These are phyloP conservation scores for Dysmachus trigonus DNA, from an alignment of 2,888 invertebrate genomes.

Conservation along the genomic window DNA sequence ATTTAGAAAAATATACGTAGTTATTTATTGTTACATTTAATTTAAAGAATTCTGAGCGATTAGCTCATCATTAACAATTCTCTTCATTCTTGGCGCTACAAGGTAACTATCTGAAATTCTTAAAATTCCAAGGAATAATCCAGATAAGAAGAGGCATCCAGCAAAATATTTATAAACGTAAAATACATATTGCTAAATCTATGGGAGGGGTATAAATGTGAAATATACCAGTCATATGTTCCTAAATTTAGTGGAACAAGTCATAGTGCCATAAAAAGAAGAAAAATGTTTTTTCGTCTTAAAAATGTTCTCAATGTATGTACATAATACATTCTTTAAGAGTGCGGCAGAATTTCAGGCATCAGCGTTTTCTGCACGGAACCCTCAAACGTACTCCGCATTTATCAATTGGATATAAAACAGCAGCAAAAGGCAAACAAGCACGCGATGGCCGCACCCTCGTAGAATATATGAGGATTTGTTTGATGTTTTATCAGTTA, in stretches of 20 bases:
- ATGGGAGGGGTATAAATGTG: too few species aligned
- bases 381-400: background rate
- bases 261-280: background rate
- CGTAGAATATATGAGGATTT: background rate
- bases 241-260: background rate
- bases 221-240: background rate
- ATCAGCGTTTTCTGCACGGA: background rate
- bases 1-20: too few species aligned
- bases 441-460: background rate
- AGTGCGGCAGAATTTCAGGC: background rate
- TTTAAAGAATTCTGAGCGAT: too few species aligned
- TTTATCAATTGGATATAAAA: background rate
- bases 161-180: background rate
- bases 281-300: background rate
- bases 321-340: background rate
- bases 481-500: background rate
- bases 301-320: background rate
- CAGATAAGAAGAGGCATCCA: background rate
- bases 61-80: too few species aligned
- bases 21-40: too few species aligned
- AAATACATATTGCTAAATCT: background rate
- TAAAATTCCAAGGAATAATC: too few species aligned
- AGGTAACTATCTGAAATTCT: too few species aligned
- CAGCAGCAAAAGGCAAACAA: background rate
- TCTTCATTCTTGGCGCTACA: too few species aligned